Conservation (phyloP, 2,113 vertebrate species). For the Rafetus swinhoei region DNA sequence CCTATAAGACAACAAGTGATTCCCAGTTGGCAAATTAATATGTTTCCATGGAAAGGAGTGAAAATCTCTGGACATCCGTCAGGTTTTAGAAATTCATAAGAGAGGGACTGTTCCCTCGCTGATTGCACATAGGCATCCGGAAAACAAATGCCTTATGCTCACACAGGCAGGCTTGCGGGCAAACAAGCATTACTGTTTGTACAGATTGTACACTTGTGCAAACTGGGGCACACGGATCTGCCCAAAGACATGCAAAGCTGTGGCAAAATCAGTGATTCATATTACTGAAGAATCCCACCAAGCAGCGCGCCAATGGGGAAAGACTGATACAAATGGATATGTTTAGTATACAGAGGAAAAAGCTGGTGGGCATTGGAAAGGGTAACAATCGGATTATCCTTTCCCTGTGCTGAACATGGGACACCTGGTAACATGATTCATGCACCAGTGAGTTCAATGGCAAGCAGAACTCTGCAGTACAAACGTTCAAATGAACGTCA, state of each 20-base stretch:
- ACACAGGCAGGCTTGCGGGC: background rate
- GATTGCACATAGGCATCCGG: background rate
- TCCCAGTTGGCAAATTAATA: background rate
- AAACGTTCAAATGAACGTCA: no score
- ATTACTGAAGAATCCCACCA: background rate
- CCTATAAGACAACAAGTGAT: background rate
- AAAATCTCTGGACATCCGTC: background rate
- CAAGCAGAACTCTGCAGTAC: no score
- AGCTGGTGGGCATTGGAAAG: background rate
- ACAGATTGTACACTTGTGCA: slow-evolving; percentile 13
- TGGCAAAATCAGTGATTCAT: background rate
- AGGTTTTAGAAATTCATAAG: background rate
- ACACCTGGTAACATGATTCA: no score
- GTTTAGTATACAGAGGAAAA: background rate
- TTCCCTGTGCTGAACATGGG: no score
- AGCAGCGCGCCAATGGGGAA: background rate
- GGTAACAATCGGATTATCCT: no score
- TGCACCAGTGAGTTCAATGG: no score
- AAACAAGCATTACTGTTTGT: background rate
- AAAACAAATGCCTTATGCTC: background rate
- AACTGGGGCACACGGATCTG: slow-evolving; percentile 32
- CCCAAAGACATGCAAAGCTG: slow-evolving; percentile 32
- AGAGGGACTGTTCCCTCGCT: background rate
- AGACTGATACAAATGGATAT: background rate
- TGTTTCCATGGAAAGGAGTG: background rate